Conservation (phyloP, 1,140 invertebrate genomes). For the Periplaneta americana region DNA sequence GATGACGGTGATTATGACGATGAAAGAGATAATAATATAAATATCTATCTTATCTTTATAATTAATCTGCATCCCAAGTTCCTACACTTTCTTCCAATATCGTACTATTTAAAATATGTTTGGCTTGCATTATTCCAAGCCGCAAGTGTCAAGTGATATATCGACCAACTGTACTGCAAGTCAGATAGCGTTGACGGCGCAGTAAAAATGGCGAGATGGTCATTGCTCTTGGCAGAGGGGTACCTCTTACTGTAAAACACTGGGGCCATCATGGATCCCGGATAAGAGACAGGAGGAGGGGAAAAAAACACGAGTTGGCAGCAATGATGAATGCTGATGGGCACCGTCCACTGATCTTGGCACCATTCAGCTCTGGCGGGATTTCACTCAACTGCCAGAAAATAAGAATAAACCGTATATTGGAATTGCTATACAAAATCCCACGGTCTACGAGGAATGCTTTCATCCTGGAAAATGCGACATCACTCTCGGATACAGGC, state of each 20-base stretch:
- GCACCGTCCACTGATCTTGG: conserved; percentile 1
- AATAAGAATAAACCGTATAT: not conserved
- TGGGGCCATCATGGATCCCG: not conserved
- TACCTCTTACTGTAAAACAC: not conserved
- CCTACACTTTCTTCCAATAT: too few relatives aligned
- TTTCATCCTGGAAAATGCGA: not conserved
- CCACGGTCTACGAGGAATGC: not conserved
- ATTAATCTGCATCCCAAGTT: too few relatives aligned
- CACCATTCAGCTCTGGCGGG: not conserved
- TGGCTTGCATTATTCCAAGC: too few relatives aligned
- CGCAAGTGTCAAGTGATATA: too few relatives aligned
- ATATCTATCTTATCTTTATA: too few relatives aligned
- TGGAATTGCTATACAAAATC: not conserved
- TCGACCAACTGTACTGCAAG: not conserved
- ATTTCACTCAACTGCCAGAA: not conserved
- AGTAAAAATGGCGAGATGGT: not conserved
- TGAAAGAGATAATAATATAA: too few relatives aligned
- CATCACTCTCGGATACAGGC: not conserved
- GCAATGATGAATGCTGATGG: conserved; percentile 9
- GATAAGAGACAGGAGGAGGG: not conserved
- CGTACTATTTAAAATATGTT: too few relatives aligned
- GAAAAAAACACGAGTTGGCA: not conserved
- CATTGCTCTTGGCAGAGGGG: not conserved
- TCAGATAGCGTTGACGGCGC: not conserved
- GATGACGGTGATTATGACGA: too few relatives aligned